A percentile compares a stretch with the other conserved stretches of the same genome.
phyloP scores from a whole-genome alignment of 2,797 vertebrate genomes.

The Spinibarbus caldwelli region DNA sequence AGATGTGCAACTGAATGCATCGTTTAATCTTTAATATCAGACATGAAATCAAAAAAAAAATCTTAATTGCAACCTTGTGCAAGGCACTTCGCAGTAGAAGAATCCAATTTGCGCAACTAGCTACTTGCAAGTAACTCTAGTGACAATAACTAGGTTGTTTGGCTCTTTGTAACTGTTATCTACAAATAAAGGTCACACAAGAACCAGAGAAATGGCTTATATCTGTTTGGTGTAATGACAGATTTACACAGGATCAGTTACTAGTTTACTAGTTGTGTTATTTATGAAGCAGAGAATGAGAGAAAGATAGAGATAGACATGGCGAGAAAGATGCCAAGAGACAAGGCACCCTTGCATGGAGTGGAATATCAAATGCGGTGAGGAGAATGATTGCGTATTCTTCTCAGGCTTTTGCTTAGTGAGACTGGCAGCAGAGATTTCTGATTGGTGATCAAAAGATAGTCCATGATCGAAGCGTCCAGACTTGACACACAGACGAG shows the following conservation, averaged over 20 bases:
- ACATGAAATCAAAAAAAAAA: background rate
- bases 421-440: constrained; percentile 45
- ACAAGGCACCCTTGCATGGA: constrained; percentile 25
- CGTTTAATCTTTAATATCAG: background rate
- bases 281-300: constrained; percentile 41
- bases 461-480: constrained; percentile 37
- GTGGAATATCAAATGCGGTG: constrained; percentile 40
- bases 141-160: background rate
- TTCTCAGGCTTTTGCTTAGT: constrained; percentile 40
- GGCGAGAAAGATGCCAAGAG: constrained; percentile 12
- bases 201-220: background rate
- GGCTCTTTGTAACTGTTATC: background rate
- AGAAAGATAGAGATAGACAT: constrained; percentile 16
- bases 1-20: background rate
- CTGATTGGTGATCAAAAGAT: constrained; percentile 57
- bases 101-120: background rate
- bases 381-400: constrained; percentile 51
- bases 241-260: constrained; percentile 25
- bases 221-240: constrained; percentile 27
- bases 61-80: background rate
- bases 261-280: constrained; percentile 12
- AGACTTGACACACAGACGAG: constrained; percentile 34
- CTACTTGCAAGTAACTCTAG: background rate
- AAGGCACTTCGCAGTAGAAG: background rate
- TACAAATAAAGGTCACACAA: background rate